Evolutionary conservation across 2,888 invertebrate genomes (phyloP), one percentile per base, ranked within the genome.

Genomic region (Julus scandinavius): DNA sequence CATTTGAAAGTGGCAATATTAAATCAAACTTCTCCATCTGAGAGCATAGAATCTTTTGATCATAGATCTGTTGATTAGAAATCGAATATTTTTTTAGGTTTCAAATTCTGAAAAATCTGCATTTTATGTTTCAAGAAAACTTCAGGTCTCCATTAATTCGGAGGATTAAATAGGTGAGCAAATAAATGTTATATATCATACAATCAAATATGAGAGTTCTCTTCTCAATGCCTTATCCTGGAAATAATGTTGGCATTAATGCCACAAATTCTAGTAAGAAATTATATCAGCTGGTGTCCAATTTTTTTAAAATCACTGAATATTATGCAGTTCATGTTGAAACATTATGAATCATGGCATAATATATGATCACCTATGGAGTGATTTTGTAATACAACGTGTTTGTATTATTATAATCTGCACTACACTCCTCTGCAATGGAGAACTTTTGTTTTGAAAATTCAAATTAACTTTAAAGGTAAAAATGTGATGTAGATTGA

Each of bases 131-230:
- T 80, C 29, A 72, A 54, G 38, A 29, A 29, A 38, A 80, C 2
- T 29, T 38, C 80, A 80, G 38, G 13, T 38, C 38, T 38, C 38
- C 80, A 80, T 7, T 80, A 15, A 80, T 80, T 80, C 2, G 13
- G 80, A 80, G 80, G 80, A 38, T 38, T 80, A 38, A 29, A 80
- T 80, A 80, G 80, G 80, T 80, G 29, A 38, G 80, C 54, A 38
- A 38, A 80, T 38, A 2, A 80, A 80, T 80, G 3, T 13, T 15
- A 29, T 80, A 80, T 80, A 29, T 29, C 58, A n/a, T n/a, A n/a
- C n/a, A n/a, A n/a, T n/a, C n/a, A n/a, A n/a, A n/a, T n/a, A n/a
- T n/a, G n/a, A n/a, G n/a, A n/a, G n/a, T n/a, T n/a, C n/a, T n/a
- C n/a, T n/a, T n/a, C n/a, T n/a, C n/a, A n/a, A n/a, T n/a, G n/a